phyloP scores from a whole-genome alignment of 1,140 invertebrate species.

The Bactericera cockerelli region DNA sequence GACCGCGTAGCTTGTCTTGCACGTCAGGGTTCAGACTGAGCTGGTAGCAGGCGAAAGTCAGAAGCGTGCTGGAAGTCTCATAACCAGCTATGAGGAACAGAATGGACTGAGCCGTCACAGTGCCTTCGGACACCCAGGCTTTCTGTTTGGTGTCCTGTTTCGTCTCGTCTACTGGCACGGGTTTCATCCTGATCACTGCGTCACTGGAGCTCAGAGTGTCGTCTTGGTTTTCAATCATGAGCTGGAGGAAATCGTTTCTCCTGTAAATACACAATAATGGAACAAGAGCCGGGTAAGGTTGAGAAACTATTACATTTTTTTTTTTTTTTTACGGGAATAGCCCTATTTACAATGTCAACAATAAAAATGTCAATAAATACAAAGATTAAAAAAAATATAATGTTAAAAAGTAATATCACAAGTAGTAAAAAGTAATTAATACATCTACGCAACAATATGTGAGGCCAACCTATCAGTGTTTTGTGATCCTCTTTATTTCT shows the following conservation, averaged over 20 bases:
- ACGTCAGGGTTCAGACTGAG: conserved; percentile 35
- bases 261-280: conserved; percentile 14
- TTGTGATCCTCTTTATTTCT: too few species aligned
- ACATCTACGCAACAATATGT: too few species aligned
- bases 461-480: too few species aligned
- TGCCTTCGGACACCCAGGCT: conserved; percentile 17
- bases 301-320: conserved; percentile 11
- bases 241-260: conserved; percentile 25
- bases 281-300: background rate
- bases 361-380: too few species aligned
- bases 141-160: background rate
- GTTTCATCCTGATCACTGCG: background rate
- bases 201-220: background rate
- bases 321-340: too few species aligned
- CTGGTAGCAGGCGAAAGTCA: conserved; percentile 32
- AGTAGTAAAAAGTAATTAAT: too few species aligned
- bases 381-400: too few species aligned
- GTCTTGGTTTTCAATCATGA: conserved; percentile 22
- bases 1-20: conserved; percentile 35
- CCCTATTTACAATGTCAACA: too few species aligned
- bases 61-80: conserved; percentile 39
- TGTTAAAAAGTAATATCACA: too few species aligned
- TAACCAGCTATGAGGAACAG: conserved; percentile 43
- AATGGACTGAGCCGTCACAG: conserved; percentile 38
- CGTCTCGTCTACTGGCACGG: background rate